Evolutionary conservation across 2,888 invertebrate genomes (phyloP).

Genomic region (Iselma pallidipennis): DNA sequence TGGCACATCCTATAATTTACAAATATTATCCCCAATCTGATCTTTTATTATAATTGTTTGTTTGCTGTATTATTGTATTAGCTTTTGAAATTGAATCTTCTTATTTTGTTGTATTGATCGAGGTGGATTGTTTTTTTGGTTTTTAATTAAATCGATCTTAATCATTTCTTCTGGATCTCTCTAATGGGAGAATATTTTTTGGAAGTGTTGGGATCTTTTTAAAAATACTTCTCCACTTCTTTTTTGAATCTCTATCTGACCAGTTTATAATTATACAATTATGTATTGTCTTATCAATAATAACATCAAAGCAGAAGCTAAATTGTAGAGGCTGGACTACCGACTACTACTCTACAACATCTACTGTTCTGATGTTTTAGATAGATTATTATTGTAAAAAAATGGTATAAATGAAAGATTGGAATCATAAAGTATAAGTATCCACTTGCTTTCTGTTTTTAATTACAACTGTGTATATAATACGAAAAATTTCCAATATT

Average conservation of each 20-base stretch:
- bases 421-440: neutral
- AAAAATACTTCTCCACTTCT: neutral
- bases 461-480: no score
- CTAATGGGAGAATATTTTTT: neutral
- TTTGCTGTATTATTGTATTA: neutral
- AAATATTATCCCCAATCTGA: no score
- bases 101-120: neutral
- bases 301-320: conserved; percentile 17
- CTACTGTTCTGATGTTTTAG: neutral
- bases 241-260: neutral
- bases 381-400: no score
- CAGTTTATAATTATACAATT: conserved; percentile 28
- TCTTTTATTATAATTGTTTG: neutral
- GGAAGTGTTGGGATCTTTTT: neutral
- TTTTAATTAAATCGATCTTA: conserved; percentile 1
- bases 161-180: neutral
- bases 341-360: neutral
- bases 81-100: neutral
- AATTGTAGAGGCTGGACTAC: conserved; percentile 14
- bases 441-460: no score
- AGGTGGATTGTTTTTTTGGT: no score
- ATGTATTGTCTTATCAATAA: conserved; percentile 28
- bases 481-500: no score
- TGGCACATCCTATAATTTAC: no score
- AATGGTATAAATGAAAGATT: neutral